These are phyloP conservation scores for Achroia grisella DNA, from an alignment of 1,140 invertebrate species.

Conservation along the genomic window DNA sequence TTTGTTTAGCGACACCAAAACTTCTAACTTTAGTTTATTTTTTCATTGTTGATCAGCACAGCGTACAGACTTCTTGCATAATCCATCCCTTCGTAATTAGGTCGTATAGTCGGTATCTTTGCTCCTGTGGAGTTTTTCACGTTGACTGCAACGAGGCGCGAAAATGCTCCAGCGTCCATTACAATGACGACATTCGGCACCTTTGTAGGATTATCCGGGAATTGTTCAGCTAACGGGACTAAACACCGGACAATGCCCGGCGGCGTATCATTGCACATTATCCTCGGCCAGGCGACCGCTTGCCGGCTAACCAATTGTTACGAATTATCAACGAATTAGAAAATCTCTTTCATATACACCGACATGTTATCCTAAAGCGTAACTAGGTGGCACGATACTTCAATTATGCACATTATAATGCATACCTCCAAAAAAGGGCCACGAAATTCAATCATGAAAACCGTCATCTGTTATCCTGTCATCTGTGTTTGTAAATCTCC, in stretches of 20 bases:
- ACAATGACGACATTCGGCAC: conserved; percentile 38
- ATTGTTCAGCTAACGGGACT: conserved; percentile 60
- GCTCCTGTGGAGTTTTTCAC: conserved; percentile 32
- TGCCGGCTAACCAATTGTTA: conserved; percentile 40
- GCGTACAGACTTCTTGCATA: conserved; percentile 46
- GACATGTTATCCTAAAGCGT: conserved; percentile 45
- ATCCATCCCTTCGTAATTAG: conserved; percentile 49
- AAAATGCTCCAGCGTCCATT: conserved; percentile 55
- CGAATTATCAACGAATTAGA: conserved; percentile 66
- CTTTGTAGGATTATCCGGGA: conserved; percentile 64
- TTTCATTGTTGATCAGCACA: conserved; percentile 28
- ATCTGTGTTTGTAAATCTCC: conserved; percentile 29
- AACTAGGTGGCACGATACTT: conserved; percentile 60
- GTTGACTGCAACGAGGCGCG: conserved; percentile 65
- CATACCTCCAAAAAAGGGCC: not conserved
- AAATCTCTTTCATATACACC: conserved; percentile 41
- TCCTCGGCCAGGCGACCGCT: conserved; percentile 28
- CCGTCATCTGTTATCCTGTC: conserved; percentile 17
- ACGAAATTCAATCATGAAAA: conserved; percentile 2
- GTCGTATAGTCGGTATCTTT: conserved; percentile 39
- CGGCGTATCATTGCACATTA: conserved; percentile 65
- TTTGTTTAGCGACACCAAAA: conserved; percentile 46
- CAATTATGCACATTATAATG: conserved; percentile 15
- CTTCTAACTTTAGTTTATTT: conserved; percentile 20
- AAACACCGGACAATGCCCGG: conserved; percentile 37